These are phyloP conservation scores for Parnassius mnemosyne DNA, from an alignment of 2,888 invertebrate species.

Conservation along the genomic window DNA sequence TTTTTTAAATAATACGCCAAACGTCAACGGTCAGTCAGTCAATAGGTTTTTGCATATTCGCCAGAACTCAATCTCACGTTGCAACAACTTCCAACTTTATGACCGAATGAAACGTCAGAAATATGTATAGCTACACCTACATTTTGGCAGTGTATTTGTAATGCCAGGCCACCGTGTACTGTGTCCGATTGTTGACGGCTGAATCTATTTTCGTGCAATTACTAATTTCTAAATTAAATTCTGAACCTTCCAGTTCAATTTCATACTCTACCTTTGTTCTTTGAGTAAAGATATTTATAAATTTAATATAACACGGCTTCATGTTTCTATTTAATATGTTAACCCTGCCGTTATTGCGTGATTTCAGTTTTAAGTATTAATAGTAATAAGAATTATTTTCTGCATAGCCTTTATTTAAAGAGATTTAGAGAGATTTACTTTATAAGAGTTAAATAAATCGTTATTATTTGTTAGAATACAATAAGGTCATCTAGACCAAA, in stretches of 20 bases:
- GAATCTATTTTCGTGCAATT: slow-evolving; percentile 25
- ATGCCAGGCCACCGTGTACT: slow-evolving; percentile 24
- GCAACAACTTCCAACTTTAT: slow-evolving; percentile 34
- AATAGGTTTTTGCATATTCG: slow-evolving; percentile 22
- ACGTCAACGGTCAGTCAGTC: background rate
- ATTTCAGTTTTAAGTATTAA: too few species aligned
- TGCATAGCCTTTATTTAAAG: too few species aligned
- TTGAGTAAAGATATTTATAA: too few species aligned
- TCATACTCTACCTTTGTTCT: background rate
- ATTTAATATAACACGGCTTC: too few species aligned
- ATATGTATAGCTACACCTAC: slow-evolving; percentile 33
- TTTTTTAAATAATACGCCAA: too few species aligned
- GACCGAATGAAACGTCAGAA: slow-evolving; percentile 36
- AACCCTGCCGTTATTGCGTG: too few species aligned
- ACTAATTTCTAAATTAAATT: slow-evolving; percentile 23
- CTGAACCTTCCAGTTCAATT: slow-evolving; percentile 11
- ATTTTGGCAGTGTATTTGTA: slow-evolving; percentile 31
- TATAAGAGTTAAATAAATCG: too few species aligned
- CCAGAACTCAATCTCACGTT: slow-evolving; percentile 26
- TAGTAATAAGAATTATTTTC: too few species aligned
- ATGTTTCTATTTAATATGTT: too few species aligned
- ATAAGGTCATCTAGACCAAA: too few species aligned
- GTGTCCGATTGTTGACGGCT: slow-evolving; percentile 24
- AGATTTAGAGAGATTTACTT: too few species aligned
- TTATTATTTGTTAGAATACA: too few species aligned